phyloP scores from a whole-genome alignment of 2,797 vertebrate species.

The Sitta carolinensis region DNA sequence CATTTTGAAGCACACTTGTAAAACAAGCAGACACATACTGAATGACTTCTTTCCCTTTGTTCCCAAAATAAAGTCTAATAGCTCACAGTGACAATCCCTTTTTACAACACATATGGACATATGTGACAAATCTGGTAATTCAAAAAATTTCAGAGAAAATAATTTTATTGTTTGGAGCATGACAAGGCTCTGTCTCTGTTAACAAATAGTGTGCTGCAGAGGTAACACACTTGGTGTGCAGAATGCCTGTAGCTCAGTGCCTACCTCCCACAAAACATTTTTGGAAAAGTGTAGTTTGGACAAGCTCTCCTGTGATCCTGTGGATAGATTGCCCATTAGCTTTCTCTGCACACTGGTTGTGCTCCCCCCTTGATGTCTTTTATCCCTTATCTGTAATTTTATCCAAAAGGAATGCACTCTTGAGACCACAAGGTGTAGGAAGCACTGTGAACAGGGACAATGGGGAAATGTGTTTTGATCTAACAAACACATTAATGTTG shows the following conservation, averaged over 20 bases:
- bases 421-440: background rate
- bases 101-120: background rate
- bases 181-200: background rate
- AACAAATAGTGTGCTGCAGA: background rate
- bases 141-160: background rate
- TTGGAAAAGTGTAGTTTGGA: background rate
- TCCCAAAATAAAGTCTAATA: background rate
- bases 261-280: background rate
- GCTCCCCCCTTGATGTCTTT: fast-evolving
- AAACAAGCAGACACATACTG: background rate
- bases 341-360: fast-evolving
- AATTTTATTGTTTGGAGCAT: background rate
- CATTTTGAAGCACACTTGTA: background rate
- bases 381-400: background rate
- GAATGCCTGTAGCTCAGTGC: background rate
- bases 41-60: background rate
- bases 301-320: background rate
- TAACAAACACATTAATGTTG: too few relatives aligned
- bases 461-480: fast-evolving
- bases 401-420: background rate
- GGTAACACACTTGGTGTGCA: background rate
- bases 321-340: fast-evolving
- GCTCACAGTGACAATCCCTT: background rate
- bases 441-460: background rate
- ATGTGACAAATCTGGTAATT: background rate